Evolutionary conservation across 2,113 vertebrate species (phyloP).

Genomic region (Esox niger): DNA sequence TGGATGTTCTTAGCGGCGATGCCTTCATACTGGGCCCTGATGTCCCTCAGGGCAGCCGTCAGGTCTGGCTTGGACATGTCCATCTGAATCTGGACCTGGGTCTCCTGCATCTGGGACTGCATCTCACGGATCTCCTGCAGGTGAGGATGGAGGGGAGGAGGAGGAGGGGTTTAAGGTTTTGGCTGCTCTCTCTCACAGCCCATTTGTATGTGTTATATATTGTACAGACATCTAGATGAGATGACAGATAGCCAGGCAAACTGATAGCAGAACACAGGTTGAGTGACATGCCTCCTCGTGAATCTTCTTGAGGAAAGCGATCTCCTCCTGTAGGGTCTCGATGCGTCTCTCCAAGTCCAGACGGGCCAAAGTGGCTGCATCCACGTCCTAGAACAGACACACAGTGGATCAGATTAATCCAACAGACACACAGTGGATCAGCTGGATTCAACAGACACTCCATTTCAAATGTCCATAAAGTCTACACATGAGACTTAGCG

Average conservation of each 20-base stretch:
- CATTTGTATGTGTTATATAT: neutral
- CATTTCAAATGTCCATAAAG: no score
- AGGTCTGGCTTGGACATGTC: constrained; percentile 93
- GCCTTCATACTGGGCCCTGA: constrained; percentile 89
- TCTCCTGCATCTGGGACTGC: constrained; percentile 91
- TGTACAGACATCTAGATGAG: neutral
- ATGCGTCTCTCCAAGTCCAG: constrained; percentile 92
- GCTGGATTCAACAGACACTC: neutral
- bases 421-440: no score
- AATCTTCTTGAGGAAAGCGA: constrained; percentile 94
- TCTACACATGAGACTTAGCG: no score
- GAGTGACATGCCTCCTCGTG: constrained; percentile 79
- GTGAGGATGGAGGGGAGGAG: neutral
- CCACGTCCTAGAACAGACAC: constrained; percentile 78
- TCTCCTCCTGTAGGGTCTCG: constrained; percentile 92
- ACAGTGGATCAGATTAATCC: neutral
- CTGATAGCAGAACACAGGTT: neutral
- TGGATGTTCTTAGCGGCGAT: constrained; percentile 94
- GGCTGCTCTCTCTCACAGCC: no score
- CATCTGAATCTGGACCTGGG: constrained; percentile 93
- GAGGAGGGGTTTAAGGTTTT: neutral
- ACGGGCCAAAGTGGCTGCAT: constrained; percentile 88
- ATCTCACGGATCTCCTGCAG: constrained; percentile 91
- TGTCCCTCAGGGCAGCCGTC: constrained; percentile 89
- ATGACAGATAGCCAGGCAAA: neutral